Evolutionary conservation across 2,113 vertebrate genomes (phyloP), one percentile per base, ranked within the genome.

Genomic region (Albula glossodonta): DNA sequence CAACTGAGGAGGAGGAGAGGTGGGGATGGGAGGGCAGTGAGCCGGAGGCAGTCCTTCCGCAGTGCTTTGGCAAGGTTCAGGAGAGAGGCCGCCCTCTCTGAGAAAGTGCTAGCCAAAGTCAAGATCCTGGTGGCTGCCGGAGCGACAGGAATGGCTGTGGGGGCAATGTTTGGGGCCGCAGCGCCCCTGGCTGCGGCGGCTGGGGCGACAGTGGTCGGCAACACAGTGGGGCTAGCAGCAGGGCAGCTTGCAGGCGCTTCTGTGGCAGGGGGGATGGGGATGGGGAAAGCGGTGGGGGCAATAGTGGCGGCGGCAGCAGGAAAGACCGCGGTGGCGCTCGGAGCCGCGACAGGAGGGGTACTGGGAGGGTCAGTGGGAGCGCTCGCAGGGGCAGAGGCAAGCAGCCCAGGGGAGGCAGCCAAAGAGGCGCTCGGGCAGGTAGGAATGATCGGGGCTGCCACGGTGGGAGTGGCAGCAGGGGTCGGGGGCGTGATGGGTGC

Each of bases 51-150:
- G 22, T 78, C 87, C 22, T n/a, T 89, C 17, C 66, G 53, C 19
- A 90, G 89, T 0, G 87, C 90, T 3, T 13, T 92, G 48, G 66
- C 17, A 11, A 83, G 52, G 66, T 12, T 91, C 19, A 88, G 95
- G 74, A 91, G 80, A 57, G 89, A 93, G 84, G 95, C 93, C 0
- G 89, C 88, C 0, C 91, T 94, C 19, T 96, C 95, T 2, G 51
- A 89, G 4, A 90, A 91, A 19, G 94, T 96, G 19, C 90, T 96
- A 77, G 78, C 92, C 48, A 93, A 88, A 56, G 51, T 96, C 0
- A 95, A 94, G 78, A 83, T 89, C 81, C 49, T 95, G 12, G 93
- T 96, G 63, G 90, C 92, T 15, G 93, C 94, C 0, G 94, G 92
- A 70, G 90, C 93, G 10, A 93, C 94, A 0, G 95, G 95, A 12